Conservation (phyloP, 2,888 invertebrate genomes). For the Oscheius sp. region DNA sequence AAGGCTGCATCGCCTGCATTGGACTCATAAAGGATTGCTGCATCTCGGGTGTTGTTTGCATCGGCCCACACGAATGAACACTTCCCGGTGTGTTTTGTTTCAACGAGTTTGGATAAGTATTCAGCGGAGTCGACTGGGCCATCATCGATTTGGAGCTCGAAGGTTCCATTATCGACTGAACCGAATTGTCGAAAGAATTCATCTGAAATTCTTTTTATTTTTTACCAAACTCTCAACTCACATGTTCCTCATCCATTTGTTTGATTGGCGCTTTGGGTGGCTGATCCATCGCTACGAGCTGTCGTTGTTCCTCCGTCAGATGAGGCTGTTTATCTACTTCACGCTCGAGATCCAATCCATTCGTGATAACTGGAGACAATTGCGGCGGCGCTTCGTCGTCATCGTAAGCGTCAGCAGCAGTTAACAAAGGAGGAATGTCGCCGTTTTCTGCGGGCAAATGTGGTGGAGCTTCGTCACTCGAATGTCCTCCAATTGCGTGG, state of each 20-base stretch:
- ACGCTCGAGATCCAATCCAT: constrained; percentile 10
- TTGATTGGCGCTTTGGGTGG: constrained; percentile 35
- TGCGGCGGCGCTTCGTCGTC: constrained; percentile 49
- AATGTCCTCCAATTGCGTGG: constrained; percentile 22
- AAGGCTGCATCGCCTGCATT: constrained; percentile 33
- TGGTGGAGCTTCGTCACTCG: constrained; percentile 31
- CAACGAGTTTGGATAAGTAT: constrained; percentile 24
- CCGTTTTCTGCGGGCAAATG: constrained; percentile 27
- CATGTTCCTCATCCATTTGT: constrained; percentile 24
- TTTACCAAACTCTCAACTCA: background rate
- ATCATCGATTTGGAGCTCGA: constrained; percentile 16
- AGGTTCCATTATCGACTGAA: constrained; percentile 21
- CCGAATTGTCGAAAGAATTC: constrained; percentile 1
- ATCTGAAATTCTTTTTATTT: background rate
- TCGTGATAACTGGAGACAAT: constrained; percentile 35
- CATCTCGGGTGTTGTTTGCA: constrained; percentile 45
- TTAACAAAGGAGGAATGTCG: constrained; percentile 33
- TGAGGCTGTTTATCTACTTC: background rate
- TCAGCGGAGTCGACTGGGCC: background rate
- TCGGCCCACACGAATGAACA: constrained; percentile 40
- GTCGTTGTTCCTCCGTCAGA: constrained; percentile 11
- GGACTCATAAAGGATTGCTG: constrained; percentile 48
- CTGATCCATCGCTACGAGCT: constrained; percentile 24
- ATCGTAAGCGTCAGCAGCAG: constrained; percentile 21
- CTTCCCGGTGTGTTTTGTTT: constrained; percentile 48